Evolutionary conservation across 2,888 invertebrate species (phyloP), one percentile per base, ranked within the genome.

Genomic region (Sylvicola fuscatus): DNA sequence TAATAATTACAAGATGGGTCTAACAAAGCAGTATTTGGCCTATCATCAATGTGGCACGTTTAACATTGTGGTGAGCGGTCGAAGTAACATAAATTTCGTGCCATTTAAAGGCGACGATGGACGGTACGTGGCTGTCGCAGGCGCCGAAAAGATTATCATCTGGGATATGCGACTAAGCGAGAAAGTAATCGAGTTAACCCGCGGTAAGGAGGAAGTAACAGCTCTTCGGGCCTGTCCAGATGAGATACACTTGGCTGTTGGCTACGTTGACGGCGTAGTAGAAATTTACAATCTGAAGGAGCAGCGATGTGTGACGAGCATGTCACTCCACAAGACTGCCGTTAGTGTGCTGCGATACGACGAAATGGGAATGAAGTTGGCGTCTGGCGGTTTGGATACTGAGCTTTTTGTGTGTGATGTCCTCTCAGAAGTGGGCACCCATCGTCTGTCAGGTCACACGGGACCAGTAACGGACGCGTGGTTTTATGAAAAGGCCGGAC

Each of bases 361-460:
- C 58, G 60, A 61, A 27, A 66, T 72, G 41, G 92, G 92, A 1
- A 76, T 89, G 49, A 69, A 79, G 45, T 62, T 97, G 38, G 84
- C 86, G 0, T 87, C 90, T 35, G 95, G 95, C 12, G 61, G 63
- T 14, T 51, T 82, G 77, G 95, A 97, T 54, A 89, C 89, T 5
- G 84, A 92, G 54, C 70, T 97, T 4, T 83, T 97, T 32, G 66
- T 95, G 2, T 92, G 93, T 80, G 97, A 98, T 62, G 72, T 89
- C 4, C 79, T 97, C 5, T 78, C 84, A 34, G 92, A 93, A 58
- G 70, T 75, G 37, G 98, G 98, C 40, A 61, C 89, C 31, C 86
- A 79, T 47, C 68, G 93, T 38, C 68, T 98, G 40, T 75, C 74
- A 49, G 95, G 93, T 0, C 97, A 98, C 58, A 92, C 87, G 56